These are phyloP conservation scores for Ladona fulva DNA, from an alignment of 1,140 invertebrate species.

Conservation along the genomic window DNA sequence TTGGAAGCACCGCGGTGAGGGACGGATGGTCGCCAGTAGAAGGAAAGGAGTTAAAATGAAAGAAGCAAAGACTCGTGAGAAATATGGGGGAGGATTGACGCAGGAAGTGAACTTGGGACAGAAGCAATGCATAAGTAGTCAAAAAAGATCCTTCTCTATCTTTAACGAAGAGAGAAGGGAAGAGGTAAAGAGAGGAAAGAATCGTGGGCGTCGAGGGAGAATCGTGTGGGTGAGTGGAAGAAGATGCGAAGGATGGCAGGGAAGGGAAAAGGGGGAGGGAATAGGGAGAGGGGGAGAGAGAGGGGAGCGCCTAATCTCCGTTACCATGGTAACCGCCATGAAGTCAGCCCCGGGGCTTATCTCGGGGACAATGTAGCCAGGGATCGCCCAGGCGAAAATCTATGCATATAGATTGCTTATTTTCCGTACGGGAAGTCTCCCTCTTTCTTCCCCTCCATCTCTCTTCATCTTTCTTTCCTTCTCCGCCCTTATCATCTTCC, in stretches of 20 bases:
- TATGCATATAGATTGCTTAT: slow-evolving; percentile 18
- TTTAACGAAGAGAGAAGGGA: background rate
- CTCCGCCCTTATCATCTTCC: background rate
- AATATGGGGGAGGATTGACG: too few relatives aligned
- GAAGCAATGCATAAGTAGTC: too few relatives aligned
- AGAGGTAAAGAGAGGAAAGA: background rate
- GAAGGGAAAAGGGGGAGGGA: too few relatives aligned
- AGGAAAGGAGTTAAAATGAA: too few relatives aligned
- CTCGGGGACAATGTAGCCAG: slow-evolving; percentile 15
- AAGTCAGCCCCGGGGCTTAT: slow-evolving; percentile 15
- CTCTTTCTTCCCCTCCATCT: background rate
- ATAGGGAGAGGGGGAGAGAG: background rate
- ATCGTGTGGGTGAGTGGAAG: background rate
- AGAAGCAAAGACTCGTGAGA: too few relatives aligned
- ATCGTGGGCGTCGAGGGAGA: background rate
- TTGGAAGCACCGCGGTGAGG: too few relatives aligned
- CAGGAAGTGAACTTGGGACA: too few relatives aligned
- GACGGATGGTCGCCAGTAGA: too few relatives aligned
- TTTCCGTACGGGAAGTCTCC: slow-evolving; percentile 11
- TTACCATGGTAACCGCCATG: slow-evolving; percentile 14
- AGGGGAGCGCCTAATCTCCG: slow-evolving; percentile 13
- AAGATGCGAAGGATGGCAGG: background rate
- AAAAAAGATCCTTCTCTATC: background rate
- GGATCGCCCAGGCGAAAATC: slow-evolving; percentile 14
- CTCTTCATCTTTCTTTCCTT: background rate